phyloP scores from a whole-genome alignment of 2,113 vertebrate genomes.

The Clinocottus analis region DNA sequence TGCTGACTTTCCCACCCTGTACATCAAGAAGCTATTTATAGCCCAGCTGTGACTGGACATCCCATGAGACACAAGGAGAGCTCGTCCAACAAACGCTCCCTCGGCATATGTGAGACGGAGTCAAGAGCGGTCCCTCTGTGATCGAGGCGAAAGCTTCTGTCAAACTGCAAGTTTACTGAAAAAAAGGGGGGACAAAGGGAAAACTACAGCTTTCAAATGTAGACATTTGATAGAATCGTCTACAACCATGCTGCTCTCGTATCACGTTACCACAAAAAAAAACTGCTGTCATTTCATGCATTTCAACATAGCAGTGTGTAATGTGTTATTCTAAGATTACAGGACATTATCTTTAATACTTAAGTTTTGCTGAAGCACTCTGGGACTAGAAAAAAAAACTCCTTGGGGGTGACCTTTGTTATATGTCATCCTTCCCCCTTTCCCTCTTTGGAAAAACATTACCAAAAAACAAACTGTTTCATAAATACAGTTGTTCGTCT shows the following conservation, averaged over 20 bases:
- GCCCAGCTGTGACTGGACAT: constrained; percentile 75
- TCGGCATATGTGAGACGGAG: constrained; percentile 21
- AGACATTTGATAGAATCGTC: background rate
- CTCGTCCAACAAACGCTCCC: constrained; percentile 55
- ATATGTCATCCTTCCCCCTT: constrained; percentile 6
- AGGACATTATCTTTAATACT: constrained; percentile 17
- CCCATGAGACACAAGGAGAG: constrained; percentile 62
- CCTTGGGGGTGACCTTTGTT: constrained; percentile 33
- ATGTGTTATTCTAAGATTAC: constrained; percentile 23
- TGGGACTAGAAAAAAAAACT: constrained; percentile 43
- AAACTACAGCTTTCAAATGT: background rate
- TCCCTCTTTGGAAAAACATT: constrained; percentile 17
- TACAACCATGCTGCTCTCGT: background rate
- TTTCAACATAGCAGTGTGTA: constrained; percentile 6
- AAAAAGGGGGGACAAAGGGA: background rate
- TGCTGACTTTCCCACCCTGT: constrained; percentile 83
- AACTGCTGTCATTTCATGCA: background rate
- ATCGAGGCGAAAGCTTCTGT: background rate
- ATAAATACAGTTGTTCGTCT: background rate
- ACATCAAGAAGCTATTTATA: constrained; percentile 81
- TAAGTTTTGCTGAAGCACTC: constrained; percentile 15
- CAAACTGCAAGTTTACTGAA: background rate
- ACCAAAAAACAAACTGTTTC: background rate
- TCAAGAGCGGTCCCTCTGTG: background rate
- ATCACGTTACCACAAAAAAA: background rate